Base-by-base conservation (phyloP, 2,888 invertebrate species). In the Drosophila merina region DNA sequence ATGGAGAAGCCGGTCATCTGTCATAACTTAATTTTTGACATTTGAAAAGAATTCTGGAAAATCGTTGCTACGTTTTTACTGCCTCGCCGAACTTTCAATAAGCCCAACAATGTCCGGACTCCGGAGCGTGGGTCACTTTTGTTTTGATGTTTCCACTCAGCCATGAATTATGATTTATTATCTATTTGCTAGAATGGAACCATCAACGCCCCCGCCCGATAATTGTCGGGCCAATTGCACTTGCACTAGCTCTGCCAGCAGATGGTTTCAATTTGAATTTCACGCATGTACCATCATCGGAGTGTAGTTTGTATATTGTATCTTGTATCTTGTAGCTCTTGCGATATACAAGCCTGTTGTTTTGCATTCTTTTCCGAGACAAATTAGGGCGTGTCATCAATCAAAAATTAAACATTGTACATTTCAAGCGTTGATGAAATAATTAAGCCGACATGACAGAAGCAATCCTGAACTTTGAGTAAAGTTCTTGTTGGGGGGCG, bases 91-190 rank as follows among this genome's bases (percentile, higher is more conserved):
- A 68, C 45, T 67, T 59, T 77, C 52, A 60, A 57, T 44, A 56
- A 51, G 48, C 48, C 56, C 51, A 48, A 79, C 71, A 64, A 62
- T 45, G 71, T 48, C 60, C 60, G 70, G 40, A 48, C 45, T 10
- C 25, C 28, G 28, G 36, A 36, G 33, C 57, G 36, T 48, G 62
- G 48, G 60, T 54, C 47, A 44, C 56, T 54, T 67, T 59, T 82
- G 86, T 86, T 80, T 86, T 82, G 83, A 72, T 79, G 72, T 44
- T 70, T 66, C n/a, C 72, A 49, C 73, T 81, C 82, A 66, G 69
- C 74, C 63, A 57, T 59, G 69, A 86, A 81, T 86, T 79, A 83
- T 83, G 86, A 81, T 81, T 86, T 86, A 81, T 81, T 76, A 79
- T 74, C 52, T 52, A 79, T 70, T 59, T 58, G 49, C 52, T n/a